Base-by-base conservation (phyloP, 2,888 invertebrate genomes). In the Mantis religiosa region DNA sequence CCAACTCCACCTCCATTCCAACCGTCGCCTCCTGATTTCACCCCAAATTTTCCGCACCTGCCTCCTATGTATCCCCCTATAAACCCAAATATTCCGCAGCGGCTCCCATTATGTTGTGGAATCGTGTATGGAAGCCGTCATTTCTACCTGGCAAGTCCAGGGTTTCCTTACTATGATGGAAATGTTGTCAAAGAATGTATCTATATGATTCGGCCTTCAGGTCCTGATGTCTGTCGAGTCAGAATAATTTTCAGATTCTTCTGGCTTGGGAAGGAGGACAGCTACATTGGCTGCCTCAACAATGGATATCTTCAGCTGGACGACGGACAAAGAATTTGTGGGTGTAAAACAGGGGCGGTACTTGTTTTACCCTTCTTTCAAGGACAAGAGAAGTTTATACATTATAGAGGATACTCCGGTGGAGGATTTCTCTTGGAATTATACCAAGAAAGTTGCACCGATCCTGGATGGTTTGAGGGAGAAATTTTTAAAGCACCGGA, bases 301-400 rank as follows among this genome's bases (percentile, higher is more conserved):
- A 71, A 71, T 3, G 54, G 20, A 0, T 20, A 71, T 25, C 54
- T 71, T 20, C 54, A 20, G 4, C 25, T 71, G 54, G 54, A 71
- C 6, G 95, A 95, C 91, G 95, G 94, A 0, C 94, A 94, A 91
- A 92, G 93, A 25, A 93, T 95, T 87, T 95, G 95, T 91, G 95
- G 95, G 1, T 95, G 95, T 91, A 94, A 93, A 87, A 94, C 93
- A 4, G 93, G 93, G 2, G 90, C 93, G 15, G 93, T 92, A 89
- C 84, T 94, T 1, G 12, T 87, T 14, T 4, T 12, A 14, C 34
- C 87, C 25, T 71, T 71, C 20, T 71, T 71, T 25, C 54, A 71
- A 71, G 54, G 20, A 20, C 54, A 71, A 71, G 54, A 71, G 20
- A 71, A 71, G 8, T 6, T 20, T 20, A 6, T 71, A 4, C 20